Base-by-base conservation (phyloP, 2,888 invertebrate species). In the Mesoligia furuncula region DNA sequence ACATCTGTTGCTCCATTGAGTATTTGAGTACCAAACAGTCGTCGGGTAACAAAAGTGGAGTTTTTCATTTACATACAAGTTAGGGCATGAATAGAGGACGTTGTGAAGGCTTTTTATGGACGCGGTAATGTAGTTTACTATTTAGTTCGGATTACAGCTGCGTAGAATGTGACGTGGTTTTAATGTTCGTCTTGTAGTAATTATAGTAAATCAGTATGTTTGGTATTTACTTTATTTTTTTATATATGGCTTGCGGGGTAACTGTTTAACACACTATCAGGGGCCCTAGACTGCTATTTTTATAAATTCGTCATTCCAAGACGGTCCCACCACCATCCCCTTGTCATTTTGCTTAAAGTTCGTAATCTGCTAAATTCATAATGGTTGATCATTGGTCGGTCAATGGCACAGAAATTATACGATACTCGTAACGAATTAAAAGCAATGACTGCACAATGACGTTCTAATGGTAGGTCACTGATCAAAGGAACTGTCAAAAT, bases 51-150 rank as follows among this genome's bases (percentile, higher is more conserved):
- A 86, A 76, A 87, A 73, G 73, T 62, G 39, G 73, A 68, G 70
- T 71, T 78, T 84, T 84, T 79, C 77, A 85, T 86, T 87, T 85
- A 79, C 87, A 87, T 85, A 85, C 75, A 85, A 86, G 87, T 85
- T 81, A 79, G 73, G 73, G 65, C 73, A 85, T 82, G 79, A 85
- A 87, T 80, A 85, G 79, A 82, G 61, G 62, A 39, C 64, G 69
- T 76, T 83, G 65, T 73, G 62, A 62, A 73, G 73, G 65, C 62
- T 76, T 81, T 84, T 78, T 85, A 82, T 85, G 86, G 72, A 61
- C 69, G 45, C 17, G 0, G 66, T 70, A 27, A 82, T 73, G 59
- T 73, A 20, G 69, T 82, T 75, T 73, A 42, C n/a, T 65, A 69
- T 68, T 75, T 39, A 69, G 64, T 79, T 72, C 42, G 48, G 59